Evolutionary conservation across 2,113 vertebrate species (phyloP), one percentile per base, ranked within the genome.

Genomic region (Rhinolophus ferrumequinum): DNA sequence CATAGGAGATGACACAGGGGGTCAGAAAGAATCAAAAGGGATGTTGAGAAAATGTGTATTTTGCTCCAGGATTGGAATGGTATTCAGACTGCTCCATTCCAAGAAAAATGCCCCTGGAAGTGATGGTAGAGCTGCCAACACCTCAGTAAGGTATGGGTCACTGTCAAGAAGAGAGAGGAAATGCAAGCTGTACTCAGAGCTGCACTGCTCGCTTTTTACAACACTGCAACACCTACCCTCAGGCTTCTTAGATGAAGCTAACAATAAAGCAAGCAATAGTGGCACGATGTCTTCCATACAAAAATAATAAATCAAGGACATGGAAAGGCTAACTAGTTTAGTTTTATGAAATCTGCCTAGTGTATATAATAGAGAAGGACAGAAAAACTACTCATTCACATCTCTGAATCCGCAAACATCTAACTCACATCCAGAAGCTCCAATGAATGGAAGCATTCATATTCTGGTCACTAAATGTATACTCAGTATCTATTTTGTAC

Each of bases 41-140:
- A 98, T 97, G 44, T 96, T 97, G 95, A 90, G 88, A 97, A 98
- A 97, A 98, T 95, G 89, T 96, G 30, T 97, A 95, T 54, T 26
- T 92, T 95, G 77, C 86, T 98, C 92, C 88, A 96, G 93, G 96
- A 96, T 66, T 88, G 76, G 91, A 95, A 97, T 97, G 95, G 80
- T 95, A 97, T 96, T 97, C 93, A 96, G 7, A 82, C 21, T 14
- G 19, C 10, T 85, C 38, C 15, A 92, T 95, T 92, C 56, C 52
- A 97, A 98, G 94, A 96, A 97, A 98, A 9, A 90, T 41, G 9
- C 26, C 80, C 80, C 92, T 97, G 50, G 60, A 84, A 92, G 85
- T 94, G 72, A 15, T 93, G 94, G 54, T 93, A 56, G 90, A 96
- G 11, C 44, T 95, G 70, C 67, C 47, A 50, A 66, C 13, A 81